phyloP scores from a whole-genome alignment of 1,140 invertebrate species.

The Cyphomyrmex costatus region DNA sequence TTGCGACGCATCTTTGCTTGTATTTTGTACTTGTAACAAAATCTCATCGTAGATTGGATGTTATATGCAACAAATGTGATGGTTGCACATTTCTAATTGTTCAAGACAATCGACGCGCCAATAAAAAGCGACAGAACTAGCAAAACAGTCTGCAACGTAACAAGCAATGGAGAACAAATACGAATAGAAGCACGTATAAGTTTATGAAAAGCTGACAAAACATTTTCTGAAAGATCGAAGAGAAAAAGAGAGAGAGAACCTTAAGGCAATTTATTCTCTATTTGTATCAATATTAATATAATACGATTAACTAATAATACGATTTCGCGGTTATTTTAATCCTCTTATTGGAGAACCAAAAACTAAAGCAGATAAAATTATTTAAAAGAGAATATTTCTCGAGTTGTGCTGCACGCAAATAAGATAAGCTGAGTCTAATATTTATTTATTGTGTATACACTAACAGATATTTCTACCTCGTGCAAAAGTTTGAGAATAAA shows the following conservation, averaged over 20 bases:
- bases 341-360: neutral
- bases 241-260: too few species aligned
- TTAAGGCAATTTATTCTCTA: neutral
- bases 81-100: neutral
- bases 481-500: neutral
- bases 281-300: neutral
- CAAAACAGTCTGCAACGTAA: neutral
- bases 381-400: neutral
- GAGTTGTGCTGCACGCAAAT: neutral
- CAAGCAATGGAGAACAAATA: neutral
- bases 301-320: too few species aligned
- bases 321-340: neutral
- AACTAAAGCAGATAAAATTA: neutral
- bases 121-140: conserved; percentile 1
- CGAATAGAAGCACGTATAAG: neutral
- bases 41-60: neutral
- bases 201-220: neutral
- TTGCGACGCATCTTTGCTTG: neutral
- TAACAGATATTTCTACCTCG: neutral
- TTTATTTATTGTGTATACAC: neutral
- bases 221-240: too few species aligned
- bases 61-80: neutral
- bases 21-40: neutral
- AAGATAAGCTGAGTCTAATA: neutral
- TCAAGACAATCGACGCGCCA: neutral